Base-by-base conservation (phyloP, 1,140 invertebrate species). In the Myzus persicae region DNA sequence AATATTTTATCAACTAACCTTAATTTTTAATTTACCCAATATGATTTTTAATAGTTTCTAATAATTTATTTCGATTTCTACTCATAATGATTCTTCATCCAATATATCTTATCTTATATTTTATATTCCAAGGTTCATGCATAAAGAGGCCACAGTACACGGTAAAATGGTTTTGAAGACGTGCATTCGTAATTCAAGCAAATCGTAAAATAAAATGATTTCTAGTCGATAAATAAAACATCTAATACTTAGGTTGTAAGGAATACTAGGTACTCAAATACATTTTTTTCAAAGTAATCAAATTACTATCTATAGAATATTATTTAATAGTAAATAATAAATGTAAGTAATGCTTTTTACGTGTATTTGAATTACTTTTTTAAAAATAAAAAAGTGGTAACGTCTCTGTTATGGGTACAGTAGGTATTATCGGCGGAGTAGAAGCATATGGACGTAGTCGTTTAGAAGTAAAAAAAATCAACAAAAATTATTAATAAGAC, bases 141-240 rank as follows among this genome's bases (percentile, higher is more conserved):
- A 36, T 89, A 89, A 89, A 54, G 36, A 54, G 88, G 48, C 20
- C 46, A 89, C 9, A 5, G 88, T 89, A 54, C 22, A 89, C 88
- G 88, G 46, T 89, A 36, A 89, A 89, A 54, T 89, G n/a, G 26
- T 54, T 89, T 89, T 9, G 48, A 46, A 54, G 36, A 54, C 9
- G 24, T 54, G 36, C 36, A 54, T 89, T 89, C 36, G 44, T 22
- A 51, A 89, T 38, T 89, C 88, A 89, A 54, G 20, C 48, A 89
- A 89, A 54, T 89, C 88, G 46, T 44, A 76, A 44, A 44, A 76
- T 91, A n/a, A n/a, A 91, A 76, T 91, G 48, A 31, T 59, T 67
- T 91, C 54, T 44, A 76, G 40, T 44, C 14, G 38, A 54, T 89
- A 89, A 51, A 51, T 44, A 87, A 5, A n/a, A 31, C 36, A 76